phyloP scores from a whole-genome alignment of 2,888 invertebrate genomes.

The Polydrusus pterygomalis region DNA sequence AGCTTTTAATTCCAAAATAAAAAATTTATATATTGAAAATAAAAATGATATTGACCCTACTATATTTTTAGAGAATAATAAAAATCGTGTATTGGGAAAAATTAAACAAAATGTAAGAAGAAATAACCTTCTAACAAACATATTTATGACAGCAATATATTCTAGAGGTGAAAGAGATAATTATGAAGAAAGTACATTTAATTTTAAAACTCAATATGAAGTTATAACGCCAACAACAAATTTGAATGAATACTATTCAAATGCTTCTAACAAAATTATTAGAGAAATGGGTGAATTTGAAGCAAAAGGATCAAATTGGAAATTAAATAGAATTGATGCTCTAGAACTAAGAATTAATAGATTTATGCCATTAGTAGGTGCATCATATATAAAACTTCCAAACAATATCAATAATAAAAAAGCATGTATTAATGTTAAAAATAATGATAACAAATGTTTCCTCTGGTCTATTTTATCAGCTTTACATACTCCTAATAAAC shows the following conservation, averaged over 20 bases:
- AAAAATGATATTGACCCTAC: background rate
- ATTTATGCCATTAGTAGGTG: background rate
- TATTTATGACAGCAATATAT: too few relatives aligned
- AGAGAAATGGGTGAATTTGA: too few relatives aligned
- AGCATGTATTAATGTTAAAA: constrained; percentile 6
- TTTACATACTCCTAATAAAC: background rate
- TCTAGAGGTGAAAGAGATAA: too few relatives aligned
- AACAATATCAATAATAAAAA: background rate
- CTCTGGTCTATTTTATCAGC: constrained; percentile 4
- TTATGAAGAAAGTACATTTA: background rate
- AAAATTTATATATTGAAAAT: constrained; percentile 3
- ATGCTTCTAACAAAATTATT: background rate
- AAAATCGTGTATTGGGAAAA: constrained; percentile 7
- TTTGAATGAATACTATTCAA: constrained; percentile 3
- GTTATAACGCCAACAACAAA: background rate
- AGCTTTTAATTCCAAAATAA: background rate
- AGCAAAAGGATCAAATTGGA: too few relatives aligned
- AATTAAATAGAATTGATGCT: background rate
- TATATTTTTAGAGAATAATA: constrained; percentile 1
- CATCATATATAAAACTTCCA: constrained; percentile 6
- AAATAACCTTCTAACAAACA: too few relatives aligned
- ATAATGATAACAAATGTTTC: constrained; percentile 3
- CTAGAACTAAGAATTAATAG: background rate
- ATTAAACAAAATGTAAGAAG: background rate
- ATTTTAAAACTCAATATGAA: background rate